Evolutionary conservation across 1,140 invertebrate species (phyloP).

Genomic region (Thaumatotibia leucotreta): DNA sequence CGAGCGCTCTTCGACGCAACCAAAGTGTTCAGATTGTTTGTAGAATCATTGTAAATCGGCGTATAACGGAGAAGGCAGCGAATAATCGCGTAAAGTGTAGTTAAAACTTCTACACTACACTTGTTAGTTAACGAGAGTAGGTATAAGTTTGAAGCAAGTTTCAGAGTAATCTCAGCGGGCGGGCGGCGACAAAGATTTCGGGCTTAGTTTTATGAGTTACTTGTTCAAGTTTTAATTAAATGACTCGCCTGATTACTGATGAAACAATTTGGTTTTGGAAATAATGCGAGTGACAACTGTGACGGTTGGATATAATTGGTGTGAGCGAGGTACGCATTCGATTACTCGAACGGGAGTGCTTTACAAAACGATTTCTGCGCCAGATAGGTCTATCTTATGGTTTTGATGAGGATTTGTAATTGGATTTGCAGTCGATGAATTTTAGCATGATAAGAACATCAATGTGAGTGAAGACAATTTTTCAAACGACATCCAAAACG

Average conservation of each 20-base stretch:
- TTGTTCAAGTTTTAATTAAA: slow-evolving; percentile 39
- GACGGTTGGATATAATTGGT: not conserved
- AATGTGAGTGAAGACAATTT: too few relatives aligned
- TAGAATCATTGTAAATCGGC: not conserved
- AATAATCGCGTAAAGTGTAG: slow-evolving; percentile 28
- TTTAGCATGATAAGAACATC: too few relatives aligned
- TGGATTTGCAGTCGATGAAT: not conserved
- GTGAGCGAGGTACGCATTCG: not conserved
- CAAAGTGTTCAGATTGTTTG: not conserved
- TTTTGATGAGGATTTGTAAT: not conserved
- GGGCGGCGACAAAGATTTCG: slow-evolving; percentile 34
- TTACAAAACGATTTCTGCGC: not conserved
- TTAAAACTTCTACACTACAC: slow-evolving; percentile 32
- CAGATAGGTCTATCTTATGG: not conserved
- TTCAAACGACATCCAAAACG: too few relatives aligned
- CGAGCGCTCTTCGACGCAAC: not conserved
- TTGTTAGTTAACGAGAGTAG: slow-evolving; percentile 28
- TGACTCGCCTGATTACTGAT: slow-evolving; percentile 33
- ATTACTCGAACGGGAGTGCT: not conserved
- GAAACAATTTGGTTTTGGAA: slow-evolving; percentile 24
- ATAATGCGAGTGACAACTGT: slow-evolving; percentile 7
- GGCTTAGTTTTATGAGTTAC: slow-evolving; percentile 37
- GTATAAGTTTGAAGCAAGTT: slow-evolving; percentile 31
- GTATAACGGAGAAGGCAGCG: slow-evolving; percentile 15
- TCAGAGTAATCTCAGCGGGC: slow-evolving; percentile 27